Evolutionary conservation across 2,888 invertebrate genomes (phyloP).

Genomic region (Calameuta filiformis): DNA sequence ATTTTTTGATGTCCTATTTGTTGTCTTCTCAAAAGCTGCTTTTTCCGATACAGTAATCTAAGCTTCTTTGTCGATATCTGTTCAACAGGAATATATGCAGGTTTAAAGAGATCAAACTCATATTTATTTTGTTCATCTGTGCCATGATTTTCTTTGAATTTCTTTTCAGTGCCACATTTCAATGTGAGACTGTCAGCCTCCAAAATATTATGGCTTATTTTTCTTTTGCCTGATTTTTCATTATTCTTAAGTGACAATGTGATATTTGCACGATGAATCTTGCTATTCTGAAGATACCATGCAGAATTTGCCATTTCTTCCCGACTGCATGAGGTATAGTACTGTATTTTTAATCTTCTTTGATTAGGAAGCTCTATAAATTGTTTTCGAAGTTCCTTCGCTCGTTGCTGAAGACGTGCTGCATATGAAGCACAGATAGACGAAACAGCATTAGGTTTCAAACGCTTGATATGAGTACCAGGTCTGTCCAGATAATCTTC

Average conservation of each 20-base stretch:
- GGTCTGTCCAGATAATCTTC: conserved; percentile 5
- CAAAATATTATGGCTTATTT: not conserved
- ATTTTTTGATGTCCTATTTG: not conserved
- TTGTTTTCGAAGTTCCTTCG: not conserved
- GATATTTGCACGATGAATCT: not conserved
- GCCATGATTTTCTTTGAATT: not conserved
- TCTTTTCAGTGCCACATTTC: not conserved
- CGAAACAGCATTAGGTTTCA: conserved; percentile 3
- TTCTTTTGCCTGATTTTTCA: not conserved
- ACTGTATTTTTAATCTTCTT: not conserved
- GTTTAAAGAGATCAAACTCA: not conserved
- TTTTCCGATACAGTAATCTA: not conserved
- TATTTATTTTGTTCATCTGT: not conserved
- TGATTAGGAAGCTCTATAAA: not conserved
- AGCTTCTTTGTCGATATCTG: not conserved
- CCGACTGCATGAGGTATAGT: not conserved
- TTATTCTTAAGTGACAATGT: not conserved
- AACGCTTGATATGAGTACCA: conserved; percentile 1
- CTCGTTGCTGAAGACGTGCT: not conserved
- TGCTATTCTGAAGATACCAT: not conserved
- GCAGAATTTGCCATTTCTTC: not conserved
- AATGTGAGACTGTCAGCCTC: not conserved
- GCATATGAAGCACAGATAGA: not conserved
- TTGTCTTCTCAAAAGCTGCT: not conserved
- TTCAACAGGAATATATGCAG: not conserved